Evolutionary conservation across 2,888 invertebrate species (phyloP).

Genomic region (Plagiodera versicolora): DNA sequence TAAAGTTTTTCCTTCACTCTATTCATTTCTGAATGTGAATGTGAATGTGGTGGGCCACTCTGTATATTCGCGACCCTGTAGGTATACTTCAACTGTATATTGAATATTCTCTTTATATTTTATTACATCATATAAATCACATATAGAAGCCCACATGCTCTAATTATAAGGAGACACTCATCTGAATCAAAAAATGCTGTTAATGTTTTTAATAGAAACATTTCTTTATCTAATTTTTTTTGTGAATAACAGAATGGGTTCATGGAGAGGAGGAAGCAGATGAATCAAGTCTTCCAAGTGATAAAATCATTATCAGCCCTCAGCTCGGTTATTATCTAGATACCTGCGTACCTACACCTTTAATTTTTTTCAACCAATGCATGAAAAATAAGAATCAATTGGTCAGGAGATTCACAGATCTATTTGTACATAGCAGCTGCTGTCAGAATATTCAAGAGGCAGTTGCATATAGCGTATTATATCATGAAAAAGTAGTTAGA

Average conservation of each 20-base stretch:
- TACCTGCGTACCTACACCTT: slow-evolving; percentile 33
- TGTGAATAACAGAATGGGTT: too few species aligned
- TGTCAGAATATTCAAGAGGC: background rate
- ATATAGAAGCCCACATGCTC: too few species aligned
- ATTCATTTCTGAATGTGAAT: too few species aligned
- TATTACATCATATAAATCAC: too few species aligned
- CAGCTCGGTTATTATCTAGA: slow-evolving; percentile 35
- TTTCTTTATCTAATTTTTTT: too few species aligned
- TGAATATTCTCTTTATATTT: too few species aligned
- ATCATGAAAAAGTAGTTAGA: background rate
- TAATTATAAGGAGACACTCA: too few species aligned
- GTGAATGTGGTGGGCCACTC: too few species aligned
- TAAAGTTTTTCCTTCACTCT: too few species aligned
- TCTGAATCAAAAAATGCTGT: too few species aligned
- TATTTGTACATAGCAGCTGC: background rate
- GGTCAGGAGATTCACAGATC: slow-evolving; percentile 3
- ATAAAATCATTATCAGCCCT: slow-evolving; percentile 30
- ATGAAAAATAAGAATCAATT: slow-evolving; percentile 12
- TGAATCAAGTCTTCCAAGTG: slow-evolving; percentile 30
- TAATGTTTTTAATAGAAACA: background rate
- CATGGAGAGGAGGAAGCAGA: slow-evolving; percentile 22
- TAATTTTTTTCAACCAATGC: slow-evolving; percentile 4
- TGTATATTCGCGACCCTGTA: too few species aligned
- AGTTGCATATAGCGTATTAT: background rate
- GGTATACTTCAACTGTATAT: too few species aligned